Evolutionary conservation across 2,888 invertebrate genomes (phyloP), one percentile per base, ranked within the genome.

Genomic region (Tenthredo scrophulariae): DNA sequence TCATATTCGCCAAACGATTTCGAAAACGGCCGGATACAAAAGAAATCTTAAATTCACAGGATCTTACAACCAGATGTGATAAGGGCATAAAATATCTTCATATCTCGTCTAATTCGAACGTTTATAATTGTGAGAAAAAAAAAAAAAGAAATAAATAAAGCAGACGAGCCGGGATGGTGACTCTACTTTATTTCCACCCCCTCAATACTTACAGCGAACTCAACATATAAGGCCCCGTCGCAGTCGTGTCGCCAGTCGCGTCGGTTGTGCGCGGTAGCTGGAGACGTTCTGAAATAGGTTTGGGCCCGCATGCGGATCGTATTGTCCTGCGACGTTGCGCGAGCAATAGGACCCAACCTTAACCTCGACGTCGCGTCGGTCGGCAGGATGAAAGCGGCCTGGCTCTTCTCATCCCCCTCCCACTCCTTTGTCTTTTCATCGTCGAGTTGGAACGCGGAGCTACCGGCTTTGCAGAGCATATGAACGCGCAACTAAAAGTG

Each of bases 241-340:
- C 9, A 22, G 58, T 58, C 62, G 62, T 18, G 50, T 50, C 54
- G 54, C 46, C 46, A 22, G 62, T 62, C 62, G 26, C 62, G 62
- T 62, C 33, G 65, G 1, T 33, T 22, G 37, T 29, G 33, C 22
- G 26, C 46, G 67, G 67, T 4, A 46, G 62, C 43, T n/a, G 33
- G 40, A 70, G 70, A 67, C 83, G 83, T 67, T 22, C 22, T 80
- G 83, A 83, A 83, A 83, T 83, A 26, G 67, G 83, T 46, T 33
- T n/a, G 67, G 83, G 83, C 83, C 91, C 92, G 90, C 91, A 93
- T 93, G 92, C 92, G 93, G 93, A 93, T 92, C 92, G 93, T 93
- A 93, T 91, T 91, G 92, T 92, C 93, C 92, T 92, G n/a, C 18
- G 91, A 91, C 91, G 91, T 83, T 10, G 83, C 67, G 67, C 67